phyloP scores from a whole-genome alignment of 2,113 vertebrate genomes.

The Prinia subflava region DNA sequence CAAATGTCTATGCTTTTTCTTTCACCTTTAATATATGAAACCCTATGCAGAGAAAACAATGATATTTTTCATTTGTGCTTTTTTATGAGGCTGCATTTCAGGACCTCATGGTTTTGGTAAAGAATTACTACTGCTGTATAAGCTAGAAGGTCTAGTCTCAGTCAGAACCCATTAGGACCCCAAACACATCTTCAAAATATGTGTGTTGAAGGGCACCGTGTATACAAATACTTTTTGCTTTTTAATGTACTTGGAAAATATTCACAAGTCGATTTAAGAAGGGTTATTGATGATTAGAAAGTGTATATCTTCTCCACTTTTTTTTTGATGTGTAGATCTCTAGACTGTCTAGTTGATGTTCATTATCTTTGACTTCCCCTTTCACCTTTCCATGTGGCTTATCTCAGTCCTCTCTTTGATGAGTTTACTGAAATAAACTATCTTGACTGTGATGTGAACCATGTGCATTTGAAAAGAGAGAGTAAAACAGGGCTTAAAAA shows the following conservation, averaged over 20 bases:
- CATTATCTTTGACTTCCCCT: not conserved
- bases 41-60: not conserved
- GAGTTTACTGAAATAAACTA: not conserved
- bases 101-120: not conserved
- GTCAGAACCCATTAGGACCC: not conserved
- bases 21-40: not conserved
- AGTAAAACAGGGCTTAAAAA: not conserved
- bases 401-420: not conserved
- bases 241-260: not conserved
- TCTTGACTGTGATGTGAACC: not conserved
- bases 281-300: not conserved
- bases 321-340: not conserved
- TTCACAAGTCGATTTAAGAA: not conserved
- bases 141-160: not conserved
- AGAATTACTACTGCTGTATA: not conserved
- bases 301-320: not conserved
- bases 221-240: not conserved
- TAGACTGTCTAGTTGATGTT: not conserved
- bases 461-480: not conserved
- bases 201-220: not conserved
- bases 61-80: not conserved
- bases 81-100: not conserved
- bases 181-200: not conserved
- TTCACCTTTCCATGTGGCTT: not conserved
- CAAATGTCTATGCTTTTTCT: not conserved